phyloP scores from a whole-genome alignment of 1,140 invertebrate species.

The Drosophila carrolli region DNA sequence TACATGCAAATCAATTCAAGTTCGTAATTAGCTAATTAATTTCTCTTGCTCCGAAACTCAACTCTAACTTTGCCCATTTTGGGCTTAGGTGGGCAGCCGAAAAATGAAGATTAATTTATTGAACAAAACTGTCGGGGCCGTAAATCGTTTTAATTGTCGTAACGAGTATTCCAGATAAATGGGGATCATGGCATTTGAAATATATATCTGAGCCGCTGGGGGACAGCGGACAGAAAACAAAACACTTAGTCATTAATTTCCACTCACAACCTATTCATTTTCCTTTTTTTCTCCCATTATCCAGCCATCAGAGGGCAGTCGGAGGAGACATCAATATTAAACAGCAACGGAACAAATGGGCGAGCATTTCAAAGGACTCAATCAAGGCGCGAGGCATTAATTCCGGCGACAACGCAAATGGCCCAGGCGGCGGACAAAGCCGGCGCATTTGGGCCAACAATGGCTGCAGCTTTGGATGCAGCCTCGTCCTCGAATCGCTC shows the following conservation, averaged over 20 bases:
- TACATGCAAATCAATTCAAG: constrained; percentile 63
- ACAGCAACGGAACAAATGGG: constrained; percentile 71
- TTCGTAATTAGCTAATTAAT: constrained; percentile 81
- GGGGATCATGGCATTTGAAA: constrained; percentile 67
- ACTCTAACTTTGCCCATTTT: constrained; percentile 11
- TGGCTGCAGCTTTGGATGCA: constrained; percentile 41
- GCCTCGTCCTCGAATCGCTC: constrained; percentile 15
- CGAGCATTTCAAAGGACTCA: constrained; percentile 75
- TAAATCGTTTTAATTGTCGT: constrained; percentile 81
- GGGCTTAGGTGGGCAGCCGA: not conserved
- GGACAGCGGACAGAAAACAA: constrained; percentile 44
- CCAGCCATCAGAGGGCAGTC: constrained; percentile 31
- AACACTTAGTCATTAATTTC: constrained; percentile 78
- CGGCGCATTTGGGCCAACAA: constrained; percentile 26
- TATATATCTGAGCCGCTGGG: constrained; percentile 47
- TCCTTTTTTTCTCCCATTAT: constrained; percentile 31
- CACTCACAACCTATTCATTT: constrained; percentile 51
- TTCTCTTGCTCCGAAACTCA: constrained; percentile 46
- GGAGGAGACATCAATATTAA: constrained; percentile 67
- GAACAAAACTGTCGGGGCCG: constrained; percentile 55
- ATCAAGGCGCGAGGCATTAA: constrained; percentile 79
- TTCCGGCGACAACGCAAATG: constrained; percentile 71
- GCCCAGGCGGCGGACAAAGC: constrained; percentile 48
- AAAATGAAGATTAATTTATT: constrained; percentile 74
- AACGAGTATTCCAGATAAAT: constrained; percentile 71